Evolutionary conservation across 1,140 invertebrate genomes (phyloP), one percentile per base, ranked within the genome.

Genomic region (Ceratoteleas bidentatus): DNA sequence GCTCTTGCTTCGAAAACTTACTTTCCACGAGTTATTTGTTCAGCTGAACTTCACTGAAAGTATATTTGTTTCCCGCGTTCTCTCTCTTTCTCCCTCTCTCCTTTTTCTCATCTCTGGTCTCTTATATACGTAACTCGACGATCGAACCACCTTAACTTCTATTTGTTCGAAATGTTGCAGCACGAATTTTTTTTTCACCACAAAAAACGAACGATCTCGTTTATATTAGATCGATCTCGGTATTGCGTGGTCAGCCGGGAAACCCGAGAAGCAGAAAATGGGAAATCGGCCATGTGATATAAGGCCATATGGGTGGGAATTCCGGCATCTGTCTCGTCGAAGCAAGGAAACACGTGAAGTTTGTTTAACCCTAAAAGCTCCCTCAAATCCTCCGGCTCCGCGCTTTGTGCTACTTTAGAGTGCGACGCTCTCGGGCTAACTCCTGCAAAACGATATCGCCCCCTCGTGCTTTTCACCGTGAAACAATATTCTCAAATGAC

Each of bases 281-380:
- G 75, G 77, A 84, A 85, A 81, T 68, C 66, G 62, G 66, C 61
- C 83, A 78, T 60, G 74, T 75, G 75, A 86, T 81, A 80, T 84
- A 82, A 85, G 77, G 76, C 77, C 74, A 72, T 68, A 78, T 69
- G 64, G 81, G 84, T 87, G 86, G 78, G 85, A 88, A 87, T 70
- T 68, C 40, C 70, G 57, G 58, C 85, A 86, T 81, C 78, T 87
- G 87, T 62, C 53, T 65, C 76, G 65, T 66, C 47, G 65, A 47
- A 40, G 66, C 76, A 83, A 84, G 81, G 75, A 82, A 76, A 84
- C 86, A 86, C 80, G 81, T 83, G 68, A 85, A 82, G 85, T 88
- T 88, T 88, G 80, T 79, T 87, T 87, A 88, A 88, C 82, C 85
- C 84, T 84, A 84, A 87, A 85, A 84, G 80, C 77, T 69, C 81